Evolutionary conservation across 1,140 invertebrate species (phyloP).

Genomic region (Pseudobourletiella spinata): DNA sequence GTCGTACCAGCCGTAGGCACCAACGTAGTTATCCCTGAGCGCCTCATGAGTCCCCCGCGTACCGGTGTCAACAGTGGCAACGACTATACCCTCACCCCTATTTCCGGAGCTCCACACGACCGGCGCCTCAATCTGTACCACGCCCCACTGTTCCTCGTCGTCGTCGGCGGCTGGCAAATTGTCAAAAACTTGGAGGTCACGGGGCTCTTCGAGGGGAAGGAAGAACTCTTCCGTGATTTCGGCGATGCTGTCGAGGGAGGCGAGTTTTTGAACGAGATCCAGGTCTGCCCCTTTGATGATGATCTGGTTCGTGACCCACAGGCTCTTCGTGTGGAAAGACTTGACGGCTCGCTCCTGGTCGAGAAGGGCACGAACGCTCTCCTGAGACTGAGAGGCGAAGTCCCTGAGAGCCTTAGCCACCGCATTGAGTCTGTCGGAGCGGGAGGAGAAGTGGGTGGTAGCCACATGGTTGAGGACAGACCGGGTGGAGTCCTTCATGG

Average conservation of each 20-base stretch:
- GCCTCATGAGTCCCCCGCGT: neutral
- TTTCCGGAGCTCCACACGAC: neutral
- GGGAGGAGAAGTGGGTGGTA: neutral
- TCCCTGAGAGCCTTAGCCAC: neutral
- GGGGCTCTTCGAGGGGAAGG: neutral
- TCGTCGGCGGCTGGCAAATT: neutral
- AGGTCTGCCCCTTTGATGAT: neutral
- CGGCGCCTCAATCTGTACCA: constrained; percentile 5
- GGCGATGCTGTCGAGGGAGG: neutral
- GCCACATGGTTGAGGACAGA: neutral
- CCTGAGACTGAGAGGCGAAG: neutral
- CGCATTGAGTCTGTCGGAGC: neutral
- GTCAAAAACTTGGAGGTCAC: neutral
- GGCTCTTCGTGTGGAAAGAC: too few species aligned
- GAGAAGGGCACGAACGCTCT: too few species aligned
- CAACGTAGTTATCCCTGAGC: neutral
- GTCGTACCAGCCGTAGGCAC: constrained; percentile 5
- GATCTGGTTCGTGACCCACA: constrained; percentile 19
- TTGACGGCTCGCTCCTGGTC: too few species aligned
- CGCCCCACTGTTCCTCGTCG: constrained; percentile 9
- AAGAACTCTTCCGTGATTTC: constrained; percentile 8
- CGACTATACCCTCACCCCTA: neutral
- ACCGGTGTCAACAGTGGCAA: constrained; percentile 6
- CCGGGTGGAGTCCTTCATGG: neutral
- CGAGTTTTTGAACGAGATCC: neutral